Conservation (phyloP, 2,797 vertebrate species). For the Helarctos malayanus region DNA sequence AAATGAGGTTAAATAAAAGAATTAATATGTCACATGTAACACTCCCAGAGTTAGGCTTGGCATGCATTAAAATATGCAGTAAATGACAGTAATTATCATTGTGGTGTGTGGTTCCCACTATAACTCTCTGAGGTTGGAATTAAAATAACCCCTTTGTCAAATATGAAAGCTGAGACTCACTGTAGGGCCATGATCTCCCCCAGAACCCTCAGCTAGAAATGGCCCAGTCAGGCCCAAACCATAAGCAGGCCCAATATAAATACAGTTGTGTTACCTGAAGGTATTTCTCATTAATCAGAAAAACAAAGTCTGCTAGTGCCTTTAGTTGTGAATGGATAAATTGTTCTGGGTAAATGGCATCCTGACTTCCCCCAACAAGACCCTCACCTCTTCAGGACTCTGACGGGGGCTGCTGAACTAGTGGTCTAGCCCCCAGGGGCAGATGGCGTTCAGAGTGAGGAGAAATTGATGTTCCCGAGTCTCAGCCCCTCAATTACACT, state of each 20-base stretch:
- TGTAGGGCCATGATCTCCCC: not conserved
- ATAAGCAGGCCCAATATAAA: not conserved
- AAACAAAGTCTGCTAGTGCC: not conserved
- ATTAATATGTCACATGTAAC: not conserved
- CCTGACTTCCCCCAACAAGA: not conserved
- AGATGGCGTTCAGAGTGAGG: not conserved
- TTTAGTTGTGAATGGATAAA: not conserved
- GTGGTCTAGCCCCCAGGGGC: not conserved
- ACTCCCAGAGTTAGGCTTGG: not conserved
- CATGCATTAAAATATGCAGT: not conserved
- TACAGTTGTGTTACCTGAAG: not conserved
- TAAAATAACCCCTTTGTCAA: constrained; percentile 56
- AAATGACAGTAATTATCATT: not conserved
- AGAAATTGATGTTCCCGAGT: not conserved
- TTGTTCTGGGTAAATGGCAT: not conserved
- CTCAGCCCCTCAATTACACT: not conserved
- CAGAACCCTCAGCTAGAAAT: not conserved
- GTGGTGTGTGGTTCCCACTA: not conserved
- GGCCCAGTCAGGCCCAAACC: not conserved
- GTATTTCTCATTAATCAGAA: constrained; percentile 39
- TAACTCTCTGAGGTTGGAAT: not conserved
- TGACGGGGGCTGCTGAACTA: not conserved
- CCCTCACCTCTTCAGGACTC: not conserved
- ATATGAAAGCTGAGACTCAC: not conserved
- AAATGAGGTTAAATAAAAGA: constrained; percentile 53